Conservation (phyloP, 2,797 vertebrate species). For the Chiroxiphia lanceolata region DNA sequence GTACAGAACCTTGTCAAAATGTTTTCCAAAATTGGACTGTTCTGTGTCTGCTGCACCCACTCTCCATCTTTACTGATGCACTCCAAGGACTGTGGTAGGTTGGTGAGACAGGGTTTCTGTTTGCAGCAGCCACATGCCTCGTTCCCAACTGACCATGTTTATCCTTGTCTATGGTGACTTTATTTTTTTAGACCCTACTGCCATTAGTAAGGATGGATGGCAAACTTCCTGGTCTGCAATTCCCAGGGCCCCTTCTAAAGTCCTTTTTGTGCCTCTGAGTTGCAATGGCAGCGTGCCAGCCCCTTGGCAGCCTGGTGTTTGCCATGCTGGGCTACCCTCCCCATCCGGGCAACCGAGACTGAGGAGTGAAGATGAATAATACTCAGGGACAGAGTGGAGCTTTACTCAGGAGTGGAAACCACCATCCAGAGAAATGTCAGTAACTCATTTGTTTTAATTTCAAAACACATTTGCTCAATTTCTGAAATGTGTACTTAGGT, state of each 20-base stretch:
- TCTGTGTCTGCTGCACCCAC: neutral
- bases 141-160: neutral
- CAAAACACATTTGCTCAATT: neutral
- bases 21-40: neutral
- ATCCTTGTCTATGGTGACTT: neutral
- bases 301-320: neutral
- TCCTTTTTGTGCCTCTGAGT: neutral
- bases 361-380: neutral
- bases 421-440: neutral
- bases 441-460: neutral
- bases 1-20: neutral
- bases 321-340: neutral
- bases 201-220: neutral
- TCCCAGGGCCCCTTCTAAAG: neutral
- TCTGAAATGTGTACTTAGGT: neutral
- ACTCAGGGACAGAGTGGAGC: neutral
- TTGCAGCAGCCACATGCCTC: neutral
- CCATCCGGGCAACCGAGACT: fast-evolving
- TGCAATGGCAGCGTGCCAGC: neutral
- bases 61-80: neutral
- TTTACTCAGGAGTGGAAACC: neutral
- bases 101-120: neutral
- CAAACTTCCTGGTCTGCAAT: neutral
- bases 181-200: neutral
- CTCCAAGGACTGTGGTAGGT: neutral